Evolutionary conservation across 2,797 vertebrate species (phyloP), one percentile per base, ranked within the genome.

Genomic region (Enteromius afrohamiltoni): DNA sequence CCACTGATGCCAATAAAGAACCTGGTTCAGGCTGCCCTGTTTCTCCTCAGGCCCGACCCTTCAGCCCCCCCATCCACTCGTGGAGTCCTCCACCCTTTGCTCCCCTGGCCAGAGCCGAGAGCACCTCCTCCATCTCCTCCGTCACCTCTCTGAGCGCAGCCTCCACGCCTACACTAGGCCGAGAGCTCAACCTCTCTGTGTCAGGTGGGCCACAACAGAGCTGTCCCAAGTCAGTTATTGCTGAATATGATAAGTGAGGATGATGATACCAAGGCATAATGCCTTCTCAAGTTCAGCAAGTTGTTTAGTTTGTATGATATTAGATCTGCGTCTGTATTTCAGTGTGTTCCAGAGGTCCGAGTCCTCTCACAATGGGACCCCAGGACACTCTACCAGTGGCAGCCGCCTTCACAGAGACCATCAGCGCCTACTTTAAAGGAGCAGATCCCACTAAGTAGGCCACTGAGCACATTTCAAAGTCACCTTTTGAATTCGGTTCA

Each of bases 401-500:
- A 2, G 98, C 97, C n/a, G 98, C 98, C 87, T 99, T 99, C 93
- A 99, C 98, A 1, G 98, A 99, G 90, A 99, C 98, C 0, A 97
- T 99, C 92, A 99, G 98, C 29, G 96, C 98, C 9, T 99, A 99
- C 90, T 99, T 99, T 90, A 99, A 99, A 94, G 98, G 97, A 90
- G 97, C 98, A 0, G 98, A 99, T 91, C 97, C 97, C 76, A 99
- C 93, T 96, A 99, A 97, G 98, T 99, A 95, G 88, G 92, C 86
- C 45, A 19, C 5, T 21, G 21, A 16, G 11, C 31, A 31, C 31
- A 31, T 31, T 31, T 31, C 31, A 2, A 31, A 31, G 31, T 31
- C 37, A 75, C 31, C 14, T 19, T 79, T 69, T 40, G 4, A 40
- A 69, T 23, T 67, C 4, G n/a, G 60, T 51, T 68, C 21, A 4